Evolutionary conservation across 2,797 vertebrate species (phyloP), one percentile per base, ranked within the genome.

Genomic region (Sylvilagus floridanus): DNA sequence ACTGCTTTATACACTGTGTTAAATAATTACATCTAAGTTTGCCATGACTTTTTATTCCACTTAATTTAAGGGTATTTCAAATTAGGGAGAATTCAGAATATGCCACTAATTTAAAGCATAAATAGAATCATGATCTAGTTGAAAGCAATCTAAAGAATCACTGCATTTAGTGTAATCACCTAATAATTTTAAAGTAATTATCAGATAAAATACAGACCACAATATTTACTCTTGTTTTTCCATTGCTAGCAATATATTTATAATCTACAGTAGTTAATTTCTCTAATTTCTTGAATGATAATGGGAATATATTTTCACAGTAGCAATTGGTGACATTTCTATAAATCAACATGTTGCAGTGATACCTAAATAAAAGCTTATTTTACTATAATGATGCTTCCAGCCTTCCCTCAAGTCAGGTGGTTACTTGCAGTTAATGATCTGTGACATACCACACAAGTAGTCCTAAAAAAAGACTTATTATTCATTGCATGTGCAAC

Each of bases 381-480:
- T 98, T 98, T 99, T 98, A 99, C 98, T 98, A 98, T 99, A 99
- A 99, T 99, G 99, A 99, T 99, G 99, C 98, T 98, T 99, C 99
- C 99, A 99, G 99, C 99, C 99, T 98, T 98, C 98, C 97, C 98
- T 98, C 97, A 98, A 99, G 99, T 99, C 99, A 99, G 99, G 99
- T 99, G 99, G 98, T 98, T 98, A 98, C 98, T 98, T 98, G 98
- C 97, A 98, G 98, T 98, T 98, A 99, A 99, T 99, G 99, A 99
- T 98, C 99, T 99, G 98, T 99, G 99, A 99, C 99, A 98, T 99
- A 98, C 99, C 99, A 99, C 99, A 99, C 99, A 99, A 99, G 99
- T 99, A 99, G 99, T 98, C 98, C 98, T 99, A 98, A 98, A 98
- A 47, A 57, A 99, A 99, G 99, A 99, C 99, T 99, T 99, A 99